Base-by-base conservation (phyloP, 2,888 invertebrate genomes). In the Rhogogaster chlorosoma region DNA sequence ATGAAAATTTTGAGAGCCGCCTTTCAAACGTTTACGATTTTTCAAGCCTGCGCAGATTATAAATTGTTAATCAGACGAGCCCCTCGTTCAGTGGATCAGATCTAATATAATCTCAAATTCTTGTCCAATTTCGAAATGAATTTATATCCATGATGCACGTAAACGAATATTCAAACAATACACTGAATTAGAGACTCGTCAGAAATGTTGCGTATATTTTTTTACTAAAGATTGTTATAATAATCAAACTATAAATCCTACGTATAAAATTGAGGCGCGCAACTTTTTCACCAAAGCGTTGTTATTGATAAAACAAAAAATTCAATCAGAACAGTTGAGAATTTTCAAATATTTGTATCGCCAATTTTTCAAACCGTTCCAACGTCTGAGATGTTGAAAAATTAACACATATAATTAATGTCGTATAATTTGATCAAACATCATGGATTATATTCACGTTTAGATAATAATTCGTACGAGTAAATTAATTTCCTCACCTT, bases 201-300 rank as follows among this genome's bases (percentile, higher is more conserved):
- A 38, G 77, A 61, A 80, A 80, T 80, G 80, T 80, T 80, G 57
- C 45, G 61, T 67, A 83, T 83, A 83, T 83, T 83, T 83, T 83
- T 83, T 83, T 83, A 83, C 83, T n/a, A 67, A 49, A 83, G 18
- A 70, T 83, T 70, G 64, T 83, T 67, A 61, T 57, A 38, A 80
- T 80, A 80, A 83, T 83, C 67, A 70, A 83, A 83, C 83, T 70
- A 83, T 83, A 45, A 45, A 49, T 36, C 49, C 45, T 83, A 26
- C 32, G 38, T 22, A 38, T 26, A 38, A 80, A 80, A 80, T 80
- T 61, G 26, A 61, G 36, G 38, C 38, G 26, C 38, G 80, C 57
- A 61, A 38, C 38, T 61, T 38, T 80, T 80, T 38, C 57, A 36
- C 26, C 9, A 22, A 61, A 38, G 22, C 36, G 78, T 80, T 57